Conservation (phyloP, 1,140 invertebrate species). For the Hestina assimilis region DNA sequence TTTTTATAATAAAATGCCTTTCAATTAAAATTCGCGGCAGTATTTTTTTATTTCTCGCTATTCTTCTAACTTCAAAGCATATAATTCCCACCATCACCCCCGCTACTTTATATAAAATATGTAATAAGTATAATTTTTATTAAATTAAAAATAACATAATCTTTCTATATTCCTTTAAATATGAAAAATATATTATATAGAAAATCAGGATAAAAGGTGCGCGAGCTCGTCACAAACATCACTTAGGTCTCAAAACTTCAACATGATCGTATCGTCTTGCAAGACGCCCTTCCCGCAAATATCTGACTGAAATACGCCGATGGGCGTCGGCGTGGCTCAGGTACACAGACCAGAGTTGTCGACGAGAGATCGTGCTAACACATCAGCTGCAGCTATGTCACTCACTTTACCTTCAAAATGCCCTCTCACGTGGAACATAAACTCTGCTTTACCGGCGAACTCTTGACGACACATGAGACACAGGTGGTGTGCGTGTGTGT, state of each 20-base stretch:
- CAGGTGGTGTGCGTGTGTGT: constrained; percentile 78
- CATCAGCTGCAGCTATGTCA: constrained; percentile 80
- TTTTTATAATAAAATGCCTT: too few relatives aligned
- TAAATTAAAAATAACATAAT: too few relatives aligned
- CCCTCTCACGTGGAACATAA: constrained; percentile 84
- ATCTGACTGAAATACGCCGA: constrained; percentile 55
- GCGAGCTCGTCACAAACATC: constrained; percentile 34
- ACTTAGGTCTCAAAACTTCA: constrained; percentile 59
- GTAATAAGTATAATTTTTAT: too few relatives aligned
- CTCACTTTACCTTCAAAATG: constrained; percentile 82
- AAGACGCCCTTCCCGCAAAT: constrained; percentile 59
- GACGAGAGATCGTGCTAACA: constrained; percentile 81
- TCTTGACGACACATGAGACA: constrained; percentile 83
- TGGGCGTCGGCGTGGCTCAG: constrained; percentile 70
- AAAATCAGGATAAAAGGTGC: constrained; percentile 14
- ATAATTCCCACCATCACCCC: too few relatives aligned
- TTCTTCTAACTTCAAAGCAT: too few relatives aligned
- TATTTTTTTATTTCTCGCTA: too few relatives aligned
- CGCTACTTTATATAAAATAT: too few relatives aligned
- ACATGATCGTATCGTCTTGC: constrained; percentile 68
- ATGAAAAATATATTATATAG: too few relatives aligned
- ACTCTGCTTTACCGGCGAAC: constrained; percentile 83
- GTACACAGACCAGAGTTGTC: constrained; percentile 82
- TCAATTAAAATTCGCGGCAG: too few relatives aligned
- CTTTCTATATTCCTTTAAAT: too few relatives aligned